Conservation (phyloP, 1,140 invertebrate genomes). For the Sitobion miscanthi region DNA sequence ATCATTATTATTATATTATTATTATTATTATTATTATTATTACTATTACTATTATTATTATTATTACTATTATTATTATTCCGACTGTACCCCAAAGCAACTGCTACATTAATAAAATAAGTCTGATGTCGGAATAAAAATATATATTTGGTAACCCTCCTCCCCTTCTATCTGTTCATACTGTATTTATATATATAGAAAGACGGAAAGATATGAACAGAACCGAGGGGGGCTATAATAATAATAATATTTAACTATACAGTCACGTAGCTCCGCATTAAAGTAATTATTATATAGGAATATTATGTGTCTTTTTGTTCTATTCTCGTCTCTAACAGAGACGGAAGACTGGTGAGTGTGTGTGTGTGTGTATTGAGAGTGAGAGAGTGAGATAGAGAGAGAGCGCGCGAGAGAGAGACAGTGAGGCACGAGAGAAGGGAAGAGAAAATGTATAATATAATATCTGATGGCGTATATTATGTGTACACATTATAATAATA, state of each 20-base stretch:
- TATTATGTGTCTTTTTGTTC: constrained; percentile 53
- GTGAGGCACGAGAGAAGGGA: neutral
- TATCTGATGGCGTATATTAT: constrained; percentile 48
- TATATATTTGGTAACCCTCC: constrained; percentile 42
- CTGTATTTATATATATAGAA: constrained; percentile 12
- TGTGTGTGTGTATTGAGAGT: constrained; percentile 3
- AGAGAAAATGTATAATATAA: constrained; percentile 51
- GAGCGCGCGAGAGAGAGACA: neutral
- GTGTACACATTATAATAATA: constrained; percentile 54
- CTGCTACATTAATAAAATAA: constrained; percentile 54
- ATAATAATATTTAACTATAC: constrained; percentile 53
- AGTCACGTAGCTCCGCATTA: constrained; percentile 51
- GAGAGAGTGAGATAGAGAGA: neutral
- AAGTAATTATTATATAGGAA: constrained; percentile 52
- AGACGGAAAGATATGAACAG: constrained; percentile 45
- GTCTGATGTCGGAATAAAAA: constrained; percentile 49
- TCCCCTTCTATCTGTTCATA: constrained; percentile 22
- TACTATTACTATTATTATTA: constrained; percentile 42
- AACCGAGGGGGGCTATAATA: constrained; percentile 44
- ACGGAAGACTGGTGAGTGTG: neutral
- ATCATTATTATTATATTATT: constrained; percentile 44
- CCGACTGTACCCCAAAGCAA: constrained; percentile 53
- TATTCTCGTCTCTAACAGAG: constrained; percentile 37
- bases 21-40: constrained; percentile 46
- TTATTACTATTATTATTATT: constrained; percentile 51